These are phyloP conservation scores for Eremophila alpestris DNA, from an alignment of 2,797 vertebrate genomes.

Conservation along the genomic window DNA sequence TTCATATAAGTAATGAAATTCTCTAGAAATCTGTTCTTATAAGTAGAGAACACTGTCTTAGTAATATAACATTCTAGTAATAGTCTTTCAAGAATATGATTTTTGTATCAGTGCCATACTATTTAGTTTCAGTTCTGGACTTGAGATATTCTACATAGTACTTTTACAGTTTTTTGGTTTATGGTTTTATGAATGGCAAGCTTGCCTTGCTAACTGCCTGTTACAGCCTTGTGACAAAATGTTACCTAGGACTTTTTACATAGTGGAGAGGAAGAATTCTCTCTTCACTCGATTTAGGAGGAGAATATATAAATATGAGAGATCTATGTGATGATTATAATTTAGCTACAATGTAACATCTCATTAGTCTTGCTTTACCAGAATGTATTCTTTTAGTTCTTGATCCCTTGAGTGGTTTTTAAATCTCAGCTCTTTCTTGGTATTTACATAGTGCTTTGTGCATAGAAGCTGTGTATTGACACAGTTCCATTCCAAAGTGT, in stretches of 20 bases:
- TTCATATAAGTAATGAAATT: neutral
- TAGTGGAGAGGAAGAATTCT: neutral
- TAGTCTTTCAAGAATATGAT: neutral
- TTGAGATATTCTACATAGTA: neutral
- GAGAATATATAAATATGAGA: neutral
- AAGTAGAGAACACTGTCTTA: neutral
- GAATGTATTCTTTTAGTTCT: neutral
- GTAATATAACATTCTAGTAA: neutral
- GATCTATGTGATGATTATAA: neutral
- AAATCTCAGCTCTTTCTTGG: neutral
- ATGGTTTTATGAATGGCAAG: neutral
- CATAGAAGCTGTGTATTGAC: neutral
- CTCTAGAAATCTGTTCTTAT: neutral
- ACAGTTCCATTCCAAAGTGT: neutral
- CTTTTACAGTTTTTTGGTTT: neutral
- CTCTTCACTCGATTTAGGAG: neutral
- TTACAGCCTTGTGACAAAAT: neutral
- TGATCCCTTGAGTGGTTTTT: neutral
- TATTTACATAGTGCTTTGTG: neutral
- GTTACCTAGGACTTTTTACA: neutral
- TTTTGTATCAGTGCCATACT: neutral
- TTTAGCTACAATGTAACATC: neutral
- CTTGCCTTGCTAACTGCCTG: neutral
- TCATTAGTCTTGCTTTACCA: neutral
- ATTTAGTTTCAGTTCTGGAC: neutral